Conservation (phyloP, 2,113 vertebrate genomes). For the Montifringilla adamsi region DNA sequence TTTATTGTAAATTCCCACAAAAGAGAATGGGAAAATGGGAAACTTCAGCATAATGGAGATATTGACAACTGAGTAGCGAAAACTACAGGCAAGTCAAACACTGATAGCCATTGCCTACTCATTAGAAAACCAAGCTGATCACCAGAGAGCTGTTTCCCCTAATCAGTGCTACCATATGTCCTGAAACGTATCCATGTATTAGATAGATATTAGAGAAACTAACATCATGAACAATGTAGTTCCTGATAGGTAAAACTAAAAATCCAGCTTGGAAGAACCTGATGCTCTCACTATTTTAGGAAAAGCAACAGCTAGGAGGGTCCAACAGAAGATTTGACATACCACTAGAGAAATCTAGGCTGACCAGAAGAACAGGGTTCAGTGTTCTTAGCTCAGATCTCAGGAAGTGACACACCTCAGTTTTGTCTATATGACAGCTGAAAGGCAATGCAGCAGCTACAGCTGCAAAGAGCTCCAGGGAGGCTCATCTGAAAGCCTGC, state of each 20-base stretch:
- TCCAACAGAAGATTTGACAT: not conserved
- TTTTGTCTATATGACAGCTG: not conserved
- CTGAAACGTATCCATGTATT: not conserved
- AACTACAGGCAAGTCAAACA: not conserved
- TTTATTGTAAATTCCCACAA: not conserved
- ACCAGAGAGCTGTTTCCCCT: not conserved
- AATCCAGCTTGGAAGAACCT: not conserved
- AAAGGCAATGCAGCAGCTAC: not conserved
- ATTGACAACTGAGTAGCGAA: not conserved
- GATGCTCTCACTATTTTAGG: not conserved
- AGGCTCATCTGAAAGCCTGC: not conserved
- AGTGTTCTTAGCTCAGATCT: not conserved
- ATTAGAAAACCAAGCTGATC: not conserved
- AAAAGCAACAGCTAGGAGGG: not conserved
- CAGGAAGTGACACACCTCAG: not conserved
- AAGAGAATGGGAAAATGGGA: not conserved
- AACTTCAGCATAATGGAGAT: not conserved
- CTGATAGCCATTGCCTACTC: not conserved
- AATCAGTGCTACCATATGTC: not conserved
- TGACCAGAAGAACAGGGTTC: not conserved
- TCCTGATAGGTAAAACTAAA: not conserved
- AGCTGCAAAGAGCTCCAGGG: not conserved
- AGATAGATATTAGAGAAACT: not conserved
- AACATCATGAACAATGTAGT: accelerated
- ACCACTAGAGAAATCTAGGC: not conserved